phyloP scores from a whole-genome alignment of 1,140 invertebrate species.

The Octopus bimaculoides region DNA sequence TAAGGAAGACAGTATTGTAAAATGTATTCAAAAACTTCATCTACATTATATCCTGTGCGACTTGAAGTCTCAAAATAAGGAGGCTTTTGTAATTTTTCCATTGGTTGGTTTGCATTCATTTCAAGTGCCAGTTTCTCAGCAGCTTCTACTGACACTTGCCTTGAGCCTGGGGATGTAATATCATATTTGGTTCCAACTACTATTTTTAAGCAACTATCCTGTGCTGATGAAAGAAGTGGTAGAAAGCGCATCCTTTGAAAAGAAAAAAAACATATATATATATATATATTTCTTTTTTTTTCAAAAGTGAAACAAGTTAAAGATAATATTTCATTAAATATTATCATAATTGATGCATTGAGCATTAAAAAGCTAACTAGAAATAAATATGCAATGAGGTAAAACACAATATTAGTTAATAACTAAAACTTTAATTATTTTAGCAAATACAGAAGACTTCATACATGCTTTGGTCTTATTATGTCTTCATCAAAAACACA shows the following conservation, averaged over 20 bases:
- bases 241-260: conserved; percentile 51
- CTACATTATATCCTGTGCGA: conserved; percentile 48
- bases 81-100: conserved; percentile 29
- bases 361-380: too few species aligned
- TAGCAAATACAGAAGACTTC: too few species aligned
- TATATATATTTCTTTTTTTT: neutral
- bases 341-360: too few species aligned
- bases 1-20: conserved; percentile 50
- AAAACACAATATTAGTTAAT: too few species aligned
- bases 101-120: conserved; percentile 44
- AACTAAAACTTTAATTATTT: too few species aligned
- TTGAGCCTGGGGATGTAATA: conserved; percentile 29
- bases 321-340: neutral
- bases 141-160: conserved; percentile 45
- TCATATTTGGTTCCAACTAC: conserved; percentile 57
- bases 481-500: too few species aligned
- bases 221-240: conserved; percentile 47
- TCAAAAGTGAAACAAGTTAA: neutral
- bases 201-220: conserved; percentile 49
- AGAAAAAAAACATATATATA: conserved; percentile 14
- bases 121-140: conserved; percentile 42
- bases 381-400: too few species aligned
- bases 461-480: too few species aligned
- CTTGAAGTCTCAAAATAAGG: conserved; percentile 59
- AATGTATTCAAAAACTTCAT: conserved; percentile 55